Percentiles rank a stretch among this genome's conserved stretches.
Evolutionary conservation across 2,888 invertebrate genomes (phyloP).

Genomic region (Polymixis flavicincta): DNA sequence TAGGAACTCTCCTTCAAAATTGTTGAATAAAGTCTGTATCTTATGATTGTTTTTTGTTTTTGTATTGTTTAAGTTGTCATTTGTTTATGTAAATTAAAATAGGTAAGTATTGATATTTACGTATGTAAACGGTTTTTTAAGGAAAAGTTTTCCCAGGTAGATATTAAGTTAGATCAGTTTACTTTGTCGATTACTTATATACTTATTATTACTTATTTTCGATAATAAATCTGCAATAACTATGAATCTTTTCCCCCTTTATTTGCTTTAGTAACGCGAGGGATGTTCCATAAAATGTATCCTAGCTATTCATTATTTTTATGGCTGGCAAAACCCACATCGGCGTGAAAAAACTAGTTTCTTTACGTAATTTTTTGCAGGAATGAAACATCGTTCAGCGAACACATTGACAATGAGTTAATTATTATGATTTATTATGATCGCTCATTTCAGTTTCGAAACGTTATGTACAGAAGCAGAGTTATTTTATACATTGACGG

Average conservation of each 20-base stretch:
- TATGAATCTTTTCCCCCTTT: not conserved
- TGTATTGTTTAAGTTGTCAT: too few relatives aligned
- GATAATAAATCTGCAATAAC: not conserved
- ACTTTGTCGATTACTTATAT: not conserved
- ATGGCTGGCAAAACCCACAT: constrained; percentile 25
- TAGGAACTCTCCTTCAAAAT: not conserved
- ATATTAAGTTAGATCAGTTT: not conserved
- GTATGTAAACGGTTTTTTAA: too few relatives aligned
- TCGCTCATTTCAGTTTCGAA: constrained; percentile 27
- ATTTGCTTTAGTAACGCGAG: not conserved
- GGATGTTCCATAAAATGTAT: constrained; percentile 24
- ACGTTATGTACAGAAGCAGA: not conserved
- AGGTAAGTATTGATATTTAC: not conserved
- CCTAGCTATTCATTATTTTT: constrained; percentile 29
- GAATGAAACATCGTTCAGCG: constrained; percentile 24
- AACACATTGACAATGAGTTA: constrained; percentile 9
- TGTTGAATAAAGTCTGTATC: not conserved
- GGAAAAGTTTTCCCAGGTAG: too few relatives aligned
- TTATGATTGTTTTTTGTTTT: not conserved
- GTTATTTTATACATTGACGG: not conserved
- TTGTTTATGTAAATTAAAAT: not conserved
- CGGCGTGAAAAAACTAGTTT: constrained; percentile 5
- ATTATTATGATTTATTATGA: constrained; percentile 32
- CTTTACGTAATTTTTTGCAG: not conserved
- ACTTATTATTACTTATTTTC: not conserved